Evolutionary conservation across 30 jellyfish, hydroid and myxozoan species (phyloP).

Genomic region (Aurelia coerulea): DNA sequence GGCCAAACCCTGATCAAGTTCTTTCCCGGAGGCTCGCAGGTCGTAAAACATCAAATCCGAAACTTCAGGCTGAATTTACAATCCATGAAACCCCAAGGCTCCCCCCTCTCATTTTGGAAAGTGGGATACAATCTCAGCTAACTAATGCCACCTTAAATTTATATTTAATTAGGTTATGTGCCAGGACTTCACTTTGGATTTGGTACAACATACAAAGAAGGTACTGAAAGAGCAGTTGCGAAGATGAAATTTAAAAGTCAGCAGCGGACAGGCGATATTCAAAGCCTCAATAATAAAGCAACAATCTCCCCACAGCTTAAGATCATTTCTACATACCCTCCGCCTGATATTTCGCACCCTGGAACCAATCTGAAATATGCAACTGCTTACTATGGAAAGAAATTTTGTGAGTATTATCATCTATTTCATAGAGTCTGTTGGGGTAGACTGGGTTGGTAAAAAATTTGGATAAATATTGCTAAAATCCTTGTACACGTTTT

Average conservation of each 20-base stretch:
- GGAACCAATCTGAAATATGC: constrained; percentile 89
- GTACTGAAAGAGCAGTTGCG: constrained; percentile 88
- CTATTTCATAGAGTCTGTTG: background rate
- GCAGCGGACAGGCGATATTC: constrained; percentile 29
- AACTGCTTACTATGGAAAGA: constrained; percentile 74
- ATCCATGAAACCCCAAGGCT: too few species aligned
- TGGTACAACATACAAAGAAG: constrained; percentile 90
- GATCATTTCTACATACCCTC: constrained; percentile 69
- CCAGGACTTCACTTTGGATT: constrained; percentile 85
- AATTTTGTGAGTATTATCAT: constrained; percentile 60
- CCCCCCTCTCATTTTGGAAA: too few species aligned
- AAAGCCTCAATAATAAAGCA: constrained; percentile 53
- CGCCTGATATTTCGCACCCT: constrained; percentile 84
- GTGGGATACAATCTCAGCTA: too few species aligned
- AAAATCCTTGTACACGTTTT: too few species aligned
- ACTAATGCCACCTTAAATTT: too few species aligned
- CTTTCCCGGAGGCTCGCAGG: too few species aligned
- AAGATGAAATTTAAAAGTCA: constrained; percentile 57
- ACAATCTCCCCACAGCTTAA: constrained; percentile 50
- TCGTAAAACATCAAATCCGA: too few species aligned
- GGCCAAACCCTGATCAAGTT: too few species aligned
- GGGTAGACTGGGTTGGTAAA: too few species aligned
- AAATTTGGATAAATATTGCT: too few species aligned
- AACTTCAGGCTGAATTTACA: too few species aligned
- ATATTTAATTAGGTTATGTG: constrained; percentile 72